Base-by-base conservation (phyloP, 1,140 invertebrate genomes). In the Coptotermes formosanus region DNA sequence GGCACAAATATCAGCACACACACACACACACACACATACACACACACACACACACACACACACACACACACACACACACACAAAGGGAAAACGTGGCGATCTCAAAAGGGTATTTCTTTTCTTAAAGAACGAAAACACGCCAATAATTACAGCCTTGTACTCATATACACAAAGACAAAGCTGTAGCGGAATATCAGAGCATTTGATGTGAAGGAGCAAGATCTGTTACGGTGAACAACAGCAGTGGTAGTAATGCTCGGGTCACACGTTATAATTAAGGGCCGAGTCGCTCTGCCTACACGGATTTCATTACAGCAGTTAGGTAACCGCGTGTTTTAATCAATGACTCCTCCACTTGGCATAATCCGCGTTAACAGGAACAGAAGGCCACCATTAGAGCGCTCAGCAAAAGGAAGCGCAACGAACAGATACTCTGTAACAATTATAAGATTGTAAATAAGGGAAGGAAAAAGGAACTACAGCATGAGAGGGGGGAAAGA, bases 271-370 rank as follows among this genome's bases (percentile, higher is more conserved):
- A 3, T 84, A 84, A 84, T 84, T 48, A 84, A 45, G 25, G 48
- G 83, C 45, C 83, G 83, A 12, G 83, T 83, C 52, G 83, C 83
- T 52, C 45, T 83, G 83, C 83, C 44, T 52, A 64, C 83, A 75
- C 48, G 83, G 83, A 84, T 84, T 84, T 84, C 83, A 84, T 84
- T 84, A 84, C 83, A 52, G 83, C 83, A 84, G 83, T 59, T 38
- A 59, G 48, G 19, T 64, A 64, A 84, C 83, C 83, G 83, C 83
- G 44, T 32, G 83, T 84, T 84, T 84, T 84, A 84, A 84, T 84
- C 83, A 84, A 52, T 64, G 83, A 32, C 83, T 38, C 45, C 43
- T 52, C 52, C 83, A 38, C 83, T 64, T 30, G 64, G 64, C 64
- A 30, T 75, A 75, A 75, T 75, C n/a, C 64, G 11, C n/a, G 64